phyloP scores from a whole-genome alignment of 2,113 vertebrate genomes.

The Synodontis membranacea region DNA sequence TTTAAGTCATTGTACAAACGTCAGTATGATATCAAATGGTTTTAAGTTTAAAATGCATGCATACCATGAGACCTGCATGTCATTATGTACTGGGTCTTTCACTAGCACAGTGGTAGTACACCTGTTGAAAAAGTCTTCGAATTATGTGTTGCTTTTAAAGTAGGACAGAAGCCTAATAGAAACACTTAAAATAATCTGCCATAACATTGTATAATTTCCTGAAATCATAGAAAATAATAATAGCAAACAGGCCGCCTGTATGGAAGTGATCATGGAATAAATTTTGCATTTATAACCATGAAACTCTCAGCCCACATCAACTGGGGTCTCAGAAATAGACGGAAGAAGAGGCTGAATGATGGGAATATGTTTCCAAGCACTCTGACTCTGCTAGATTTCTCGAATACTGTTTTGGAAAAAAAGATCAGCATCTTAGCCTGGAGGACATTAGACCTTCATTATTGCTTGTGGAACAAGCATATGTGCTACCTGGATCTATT shows the following conservation, averaged over 20 bases:
- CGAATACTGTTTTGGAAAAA: conserved; percentile 24
- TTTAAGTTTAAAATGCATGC: background rate
- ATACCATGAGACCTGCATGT: background rate
- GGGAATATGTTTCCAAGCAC: background rate
- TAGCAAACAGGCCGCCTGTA: background rate
- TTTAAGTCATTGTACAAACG: background rate
- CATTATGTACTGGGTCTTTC: background rate
- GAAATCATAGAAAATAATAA: background rate
- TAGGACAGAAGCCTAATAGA: background rate
- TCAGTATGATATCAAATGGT: background rate
- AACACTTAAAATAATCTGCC: background rate
- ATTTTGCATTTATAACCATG: conserved; percentile 51
- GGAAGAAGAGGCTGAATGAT: background rate
- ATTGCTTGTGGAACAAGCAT: conserved; percentile 27
- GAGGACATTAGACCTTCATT: conserved; percentile 31
- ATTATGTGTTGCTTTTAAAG: background rate
- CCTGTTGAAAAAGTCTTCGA: background rate
- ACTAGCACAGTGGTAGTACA: background rate
- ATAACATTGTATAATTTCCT: background rate
- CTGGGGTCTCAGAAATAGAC: background rate
- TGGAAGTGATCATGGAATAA: background rate
- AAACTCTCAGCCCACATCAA: conserved; percentile 39
- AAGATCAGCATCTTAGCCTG: conserved; percentile 20
- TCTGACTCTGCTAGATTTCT: conserved; percentile 12
- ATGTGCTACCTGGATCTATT: conserved; percentile 32